Evolutionary conservation across 1,140 invertebrate genomes (phyloP).

Genomic region (Panulirus ornatus): DNA sequence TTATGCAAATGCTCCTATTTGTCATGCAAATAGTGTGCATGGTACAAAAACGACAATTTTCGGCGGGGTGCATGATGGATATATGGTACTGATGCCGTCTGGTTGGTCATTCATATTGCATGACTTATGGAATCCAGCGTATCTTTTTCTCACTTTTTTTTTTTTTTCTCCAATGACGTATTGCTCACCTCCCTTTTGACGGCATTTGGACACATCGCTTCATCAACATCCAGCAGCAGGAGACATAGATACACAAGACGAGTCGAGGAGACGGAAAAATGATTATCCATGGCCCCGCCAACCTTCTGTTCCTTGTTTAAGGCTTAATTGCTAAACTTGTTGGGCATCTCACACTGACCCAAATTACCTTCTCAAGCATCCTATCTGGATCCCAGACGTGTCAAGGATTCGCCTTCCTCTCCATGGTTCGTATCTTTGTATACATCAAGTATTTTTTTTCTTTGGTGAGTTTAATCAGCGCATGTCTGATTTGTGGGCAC

Average conservation of each 20-base stretch:
- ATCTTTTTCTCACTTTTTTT: background rate
- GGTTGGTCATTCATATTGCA: slow-evolving; percentile 20
- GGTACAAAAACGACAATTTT: slow-evolving; percentile 37
- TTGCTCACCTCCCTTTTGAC: background rate
- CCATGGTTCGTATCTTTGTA: too few species aligned
- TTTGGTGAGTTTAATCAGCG: too few species aligned
- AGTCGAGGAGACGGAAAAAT: background rate
- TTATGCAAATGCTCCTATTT: slow-evolving; percentile 43
- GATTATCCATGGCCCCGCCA: background rate
- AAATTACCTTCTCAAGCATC: too few species aligned
- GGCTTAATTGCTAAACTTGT: too few species aligned
- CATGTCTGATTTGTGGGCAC: too few species aligned
- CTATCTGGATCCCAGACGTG: too few species aligned
- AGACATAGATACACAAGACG: background rate
- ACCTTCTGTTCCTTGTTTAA: too few species aligned
- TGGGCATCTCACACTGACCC: too few species aligned
- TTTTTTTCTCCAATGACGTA: too few species aligned
- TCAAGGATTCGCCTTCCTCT: too few species aligned
- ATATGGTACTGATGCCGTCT: slow-evolving; percentile 13
- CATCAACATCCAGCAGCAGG: background rate
- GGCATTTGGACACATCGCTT: background rate
- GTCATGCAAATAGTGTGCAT: slow-evolving; percentile 36
- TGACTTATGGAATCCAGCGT: background rate
- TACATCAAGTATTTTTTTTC: too few species aligned
- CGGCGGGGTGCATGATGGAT: slow-evolving; percentile 41